Evolutionary conservation across 2,888 invertebrate species (phyloP).

Genomic region (Kuschelorhynchus macadamiae): DNA sequence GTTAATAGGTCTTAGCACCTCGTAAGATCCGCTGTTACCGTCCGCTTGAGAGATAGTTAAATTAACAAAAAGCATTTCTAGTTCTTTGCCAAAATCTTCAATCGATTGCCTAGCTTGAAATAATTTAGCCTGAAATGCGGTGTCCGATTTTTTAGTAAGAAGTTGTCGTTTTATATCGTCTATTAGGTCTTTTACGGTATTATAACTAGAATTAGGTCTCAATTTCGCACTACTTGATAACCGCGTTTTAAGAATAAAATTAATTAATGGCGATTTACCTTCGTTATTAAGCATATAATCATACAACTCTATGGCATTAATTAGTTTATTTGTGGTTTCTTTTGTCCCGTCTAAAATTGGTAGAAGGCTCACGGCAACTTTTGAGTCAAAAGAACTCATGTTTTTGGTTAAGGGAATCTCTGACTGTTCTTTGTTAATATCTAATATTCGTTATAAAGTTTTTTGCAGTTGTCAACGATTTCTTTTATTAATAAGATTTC

Average conservation of each 20-base stretch:
- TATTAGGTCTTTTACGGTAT: no score
- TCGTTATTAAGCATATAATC: constrained; percentile 4
- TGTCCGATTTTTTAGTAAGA: constrained; percentile 1
- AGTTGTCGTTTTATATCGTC: constrained; percentile 15
- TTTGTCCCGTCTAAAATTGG: no score
- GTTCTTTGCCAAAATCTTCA: background rate
- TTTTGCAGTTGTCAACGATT: no score
- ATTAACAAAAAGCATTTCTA: background rate
- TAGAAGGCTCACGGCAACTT: no score
- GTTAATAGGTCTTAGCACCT: background rate
- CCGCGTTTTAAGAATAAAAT: constrained; percentile 20
- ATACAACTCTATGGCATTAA: constrained; percentile 2
- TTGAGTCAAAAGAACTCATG: no score
- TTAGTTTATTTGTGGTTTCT: background rate
- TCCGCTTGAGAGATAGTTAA: background rate
- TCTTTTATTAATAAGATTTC: no score
- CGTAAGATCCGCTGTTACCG: background rate
- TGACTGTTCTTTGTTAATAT: no score
- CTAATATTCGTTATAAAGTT: no score
- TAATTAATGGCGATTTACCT: constrained; percentile 6
- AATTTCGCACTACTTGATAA: constrained; percentile 19
- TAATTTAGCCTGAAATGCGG: background rate
- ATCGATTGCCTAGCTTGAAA: background rate
- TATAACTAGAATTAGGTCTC: background rate
- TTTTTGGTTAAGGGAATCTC: no score